phyloP scores from a whole-genome alignment of 2,888 invertebrate genomes.

The Noctua fimbriata region DNA sequence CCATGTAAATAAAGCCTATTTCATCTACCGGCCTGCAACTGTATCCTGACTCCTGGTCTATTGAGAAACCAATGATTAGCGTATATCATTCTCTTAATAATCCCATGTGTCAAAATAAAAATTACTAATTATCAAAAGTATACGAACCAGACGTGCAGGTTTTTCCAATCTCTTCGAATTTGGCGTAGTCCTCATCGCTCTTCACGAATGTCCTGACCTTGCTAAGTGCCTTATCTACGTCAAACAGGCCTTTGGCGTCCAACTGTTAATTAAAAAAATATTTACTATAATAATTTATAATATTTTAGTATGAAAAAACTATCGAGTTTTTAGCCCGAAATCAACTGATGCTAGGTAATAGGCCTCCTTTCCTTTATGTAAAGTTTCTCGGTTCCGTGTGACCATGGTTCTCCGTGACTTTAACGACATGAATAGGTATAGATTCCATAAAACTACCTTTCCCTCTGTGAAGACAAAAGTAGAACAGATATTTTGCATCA shows the following conservation, averaged over 20 bases:
- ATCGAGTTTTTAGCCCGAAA: background rate
- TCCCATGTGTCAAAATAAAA: constrained; percentile 2
- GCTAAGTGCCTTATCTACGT: constrained; percentile 40
- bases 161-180: constrained; percentile 51
- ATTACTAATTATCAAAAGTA: background rate
- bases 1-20: background rate
- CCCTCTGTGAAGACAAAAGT: background rate
- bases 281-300: background rate
- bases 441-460: background rate
- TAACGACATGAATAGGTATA: background rate
- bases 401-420: no score
- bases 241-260: constrained; percentile 58
- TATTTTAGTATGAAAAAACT: background rate
- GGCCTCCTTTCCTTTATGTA: background rate
- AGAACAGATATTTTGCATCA: background rate
- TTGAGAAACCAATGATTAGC: background rate
- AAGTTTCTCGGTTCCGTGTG: background rate
- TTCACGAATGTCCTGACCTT: constrained; percentile 50
- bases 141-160: constrained; percentile 63
- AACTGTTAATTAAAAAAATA: constrained; percentile 49
- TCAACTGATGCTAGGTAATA: background rate
- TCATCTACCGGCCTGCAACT: background rate
- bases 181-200: constrained; percentile 54
- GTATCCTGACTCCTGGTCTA: background rate
- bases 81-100: background rate